Percentiles rank a stretch among this genome's conserved stretches.
Evolutionary conservation across 2,888 invertebrate genomes (phyloP).

Genomic region (Pocota personata): DNA sequence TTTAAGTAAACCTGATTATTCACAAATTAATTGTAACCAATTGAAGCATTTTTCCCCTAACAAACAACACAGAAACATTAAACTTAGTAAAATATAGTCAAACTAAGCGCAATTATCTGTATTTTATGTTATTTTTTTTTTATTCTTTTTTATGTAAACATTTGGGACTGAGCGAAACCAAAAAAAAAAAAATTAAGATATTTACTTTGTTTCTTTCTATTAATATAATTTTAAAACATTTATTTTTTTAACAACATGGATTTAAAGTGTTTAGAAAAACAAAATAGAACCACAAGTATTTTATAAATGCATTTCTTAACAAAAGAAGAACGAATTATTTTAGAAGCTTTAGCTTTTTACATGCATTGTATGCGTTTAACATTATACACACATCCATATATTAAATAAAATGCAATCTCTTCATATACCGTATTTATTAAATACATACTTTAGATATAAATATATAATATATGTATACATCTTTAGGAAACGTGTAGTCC

Average conservation of each 20-base stretch:
- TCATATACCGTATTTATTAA: slow-evolving; percentile 65
- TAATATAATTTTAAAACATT: slow-evolving; percentile 14
- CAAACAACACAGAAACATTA: not conserved
- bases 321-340: slow-evolving; percentile 52
- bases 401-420: slow-evolving; percentile 36
- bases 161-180: slow-evolving; percentile 71
- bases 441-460: slow-evolving; percentile 43
- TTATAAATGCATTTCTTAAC: slow-evolving; percentile 49
- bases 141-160: slow-evolving; percentile 50
- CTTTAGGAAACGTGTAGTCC: slow-evolving; percentile 47
- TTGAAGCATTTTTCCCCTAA: slow-evolving; percentile 24
- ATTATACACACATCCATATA: slow-evolving; percentile 16
- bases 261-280: slow-evolving; percentile 13
- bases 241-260: not conserved
- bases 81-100: slow-evolving; percentile 22
- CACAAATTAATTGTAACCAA: slow-evolving; percentile 16
- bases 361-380: slow-evolving; percentile 47
- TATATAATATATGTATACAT: slow-evolving; percentile 55
- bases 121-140: slow-evolving; percentile 29
- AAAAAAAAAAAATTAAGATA: slow-evolving; percentile 36
- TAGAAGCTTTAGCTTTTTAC: slow-evolving; percentile 71
- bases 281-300: slow-evolving; percentile 48
- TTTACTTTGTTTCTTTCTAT: slow-evolving; percentile 16
- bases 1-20: slow-evolving; percentile 78
- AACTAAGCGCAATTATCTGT: slow-evolving; percentile 30